Base-by-base conservation (phyloP, 2,888 invertebrate genomes). In the Oscheius sp. region DNA sequence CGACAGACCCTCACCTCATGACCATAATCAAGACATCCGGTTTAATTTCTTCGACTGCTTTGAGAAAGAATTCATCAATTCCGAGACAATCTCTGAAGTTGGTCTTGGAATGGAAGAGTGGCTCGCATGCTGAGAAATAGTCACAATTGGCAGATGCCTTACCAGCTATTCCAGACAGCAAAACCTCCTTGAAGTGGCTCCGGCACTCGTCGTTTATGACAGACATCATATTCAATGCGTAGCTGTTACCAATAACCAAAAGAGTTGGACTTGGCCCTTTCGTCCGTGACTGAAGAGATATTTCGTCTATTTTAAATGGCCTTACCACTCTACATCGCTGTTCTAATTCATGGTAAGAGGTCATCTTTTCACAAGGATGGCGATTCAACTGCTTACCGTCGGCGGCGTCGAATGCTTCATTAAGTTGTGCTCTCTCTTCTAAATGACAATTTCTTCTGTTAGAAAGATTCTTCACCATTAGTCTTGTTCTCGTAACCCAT, bases 401-500 rank as follows among this genome's bases (percentile, higher is more conserved):
- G 41, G 2, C 21, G 41, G 61, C 61, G 43, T 61, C 61, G 21
- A 43, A 61, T n/a, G 18, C 61, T 12, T 61, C 45, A 18, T 61
- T 61, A 5, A 61, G 21, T 21, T n/a, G 18, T 2, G 61, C 61
- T 61, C 43, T 41, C 41, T 61, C 45, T 43, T 61, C 61, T 61
- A 23, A 61, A 61, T 3, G 27, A 13, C 3, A 7, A 55, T 23
- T 25, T 55, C 18, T 41, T 41, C 12, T 18, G 16, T 9, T 16
- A 2, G 21, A 61, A 27, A 35, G 3, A 9, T 41, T 18, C 18
- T 12, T 18, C 13, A 61, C 61, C 61, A 21, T 61, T 61, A 1
- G 61, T 61, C 18, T 43, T 61, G 61, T 61, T 61, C 61, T 61
- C 61, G 43, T 61, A 61, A 6, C 61, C 61, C n/a, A 43, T n/a